Evolutionary conservation across 2,888 invertebrate genomes (phyloP).

Genomic region (Aromia moschata): DNA sequence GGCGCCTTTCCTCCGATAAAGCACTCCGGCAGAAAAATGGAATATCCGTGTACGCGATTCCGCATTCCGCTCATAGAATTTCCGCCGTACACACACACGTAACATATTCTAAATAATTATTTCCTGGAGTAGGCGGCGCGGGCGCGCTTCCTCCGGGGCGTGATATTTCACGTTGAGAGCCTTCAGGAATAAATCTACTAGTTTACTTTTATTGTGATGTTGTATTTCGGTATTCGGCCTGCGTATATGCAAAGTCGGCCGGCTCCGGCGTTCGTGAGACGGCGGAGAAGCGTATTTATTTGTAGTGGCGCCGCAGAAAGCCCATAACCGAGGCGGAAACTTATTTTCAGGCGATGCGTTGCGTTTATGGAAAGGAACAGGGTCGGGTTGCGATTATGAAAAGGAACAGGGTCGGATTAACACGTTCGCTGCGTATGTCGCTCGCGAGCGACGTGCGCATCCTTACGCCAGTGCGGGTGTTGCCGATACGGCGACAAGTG

Average conservation of each 20-base stretch:
- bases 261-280: constrained; percentile 20
- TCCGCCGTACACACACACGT: constrained; percentile 1
- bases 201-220: constrained; percentile 28
- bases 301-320: constrained; percentile 41
- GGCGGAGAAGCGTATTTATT: constrained; percentile 36
- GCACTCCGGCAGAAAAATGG: no score
- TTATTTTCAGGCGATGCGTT: neutral
- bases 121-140: constrained; percentile 10
- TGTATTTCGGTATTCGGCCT: constrained; percentile 26
- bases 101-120: constrained; percentile 17
- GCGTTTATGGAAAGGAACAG: constrained; percentile 10
- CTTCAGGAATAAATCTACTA: constrained; percentile 22
- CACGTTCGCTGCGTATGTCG: no score
- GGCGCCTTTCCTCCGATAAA: no score
- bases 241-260: constrained; percentile 24
- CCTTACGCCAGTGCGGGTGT: no score
- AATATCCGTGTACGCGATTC: neutral
- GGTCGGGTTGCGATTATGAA: no score
- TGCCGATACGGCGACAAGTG: no score
- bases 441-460: no score
- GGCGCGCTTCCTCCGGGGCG: constrained; percentile 5
- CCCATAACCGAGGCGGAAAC: constrained; percentile 15
- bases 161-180: constrained; percentile 19
- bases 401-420: no score
- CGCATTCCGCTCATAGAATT: constrained; percentile 9